Evolutionary conservation across 2,888 invertebrate species (phyloP).

Genomic region (Papilio protenor): DNA sequence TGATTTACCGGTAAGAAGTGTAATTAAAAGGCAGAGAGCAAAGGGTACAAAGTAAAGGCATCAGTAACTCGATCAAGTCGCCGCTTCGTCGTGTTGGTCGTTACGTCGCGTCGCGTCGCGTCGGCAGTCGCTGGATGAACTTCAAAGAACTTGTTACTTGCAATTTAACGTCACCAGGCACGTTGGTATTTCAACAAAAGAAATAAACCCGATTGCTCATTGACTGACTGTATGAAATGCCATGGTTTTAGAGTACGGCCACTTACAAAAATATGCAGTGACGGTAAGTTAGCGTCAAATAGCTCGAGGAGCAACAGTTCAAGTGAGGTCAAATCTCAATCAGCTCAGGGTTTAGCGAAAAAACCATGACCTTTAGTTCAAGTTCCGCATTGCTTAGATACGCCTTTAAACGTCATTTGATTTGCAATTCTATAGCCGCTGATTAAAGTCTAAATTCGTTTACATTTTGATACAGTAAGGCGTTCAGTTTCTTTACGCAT

Average conservation of each 20-base stretch:
- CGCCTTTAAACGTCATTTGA: constrained; percentile 1
- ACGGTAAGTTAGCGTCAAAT: background rate
- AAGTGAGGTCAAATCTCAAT: constrained; percentile 27
- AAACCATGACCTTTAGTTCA: constrained; percentile 39
- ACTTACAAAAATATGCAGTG: no score
- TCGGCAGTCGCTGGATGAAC: constrained; percentile 5
- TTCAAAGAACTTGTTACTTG: constrained; percentile 29
- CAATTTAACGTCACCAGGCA: background rate
- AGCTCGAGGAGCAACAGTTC: constrained; percentile 8
- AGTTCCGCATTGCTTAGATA: constrained; percentile 38
- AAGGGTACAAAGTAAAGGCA: constrained; percentile 18
- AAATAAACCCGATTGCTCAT: background rate
- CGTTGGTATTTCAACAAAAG: background rate
- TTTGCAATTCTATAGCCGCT: background rate
- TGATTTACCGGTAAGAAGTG: constrained; percentile 34
- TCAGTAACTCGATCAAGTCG: constrained; percentile 33
- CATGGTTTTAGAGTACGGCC: no score
- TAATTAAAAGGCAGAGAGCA: constrained; percentile 30
- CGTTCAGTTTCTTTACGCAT: constrained; percentile 10
- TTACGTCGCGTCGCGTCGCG: background rate
- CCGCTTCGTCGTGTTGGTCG: background rate
- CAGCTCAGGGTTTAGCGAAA: constrained; percentile 30
- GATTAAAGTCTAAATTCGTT: background rate
- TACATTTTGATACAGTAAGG: background rate
- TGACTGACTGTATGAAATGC: background rate